Conservation (phyloP, 2,113 vertebrate species). For the Cygnus atratus region DNA sequence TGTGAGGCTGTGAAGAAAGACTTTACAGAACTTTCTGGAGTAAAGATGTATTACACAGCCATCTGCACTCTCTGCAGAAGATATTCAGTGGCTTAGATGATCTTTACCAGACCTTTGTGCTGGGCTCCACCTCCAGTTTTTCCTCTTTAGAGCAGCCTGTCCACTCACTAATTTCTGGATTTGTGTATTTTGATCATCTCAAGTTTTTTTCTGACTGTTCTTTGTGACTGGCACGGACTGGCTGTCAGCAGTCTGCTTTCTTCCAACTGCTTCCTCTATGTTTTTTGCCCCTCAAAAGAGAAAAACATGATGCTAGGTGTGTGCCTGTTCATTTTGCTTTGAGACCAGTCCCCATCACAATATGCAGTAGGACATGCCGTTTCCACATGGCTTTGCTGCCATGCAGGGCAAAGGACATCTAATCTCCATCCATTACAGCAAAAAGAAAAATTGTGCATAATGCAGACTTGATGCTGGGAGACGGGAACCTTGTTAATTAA, state of each 20-base stretch:
- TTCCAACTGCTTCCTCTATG: neutral
- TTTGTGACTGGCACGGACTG: neutral
- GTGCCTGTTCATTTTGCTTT: neutral
- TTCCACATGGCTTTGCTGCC: fast-evolving
- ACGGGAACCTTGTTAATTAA: neutral
- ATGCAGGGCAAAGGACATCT: neutral
- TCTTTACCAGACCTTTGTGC: neutral
- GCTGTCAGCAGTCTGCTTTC: neutral
- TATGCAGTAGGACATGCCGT: neutral
- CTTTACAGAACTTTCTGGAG: neutral
- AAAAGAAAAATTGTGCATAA: neutral
- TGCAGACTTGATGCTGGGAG: neutral
- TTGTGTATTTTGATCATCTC: neutral
- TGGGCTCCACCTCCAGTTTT: neutral
- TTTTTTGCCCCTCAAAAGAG: neutral
- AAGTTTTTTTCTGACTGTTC: neutral
- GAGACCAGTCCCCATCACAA: neutral
- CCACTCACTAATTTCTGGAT: neutral
- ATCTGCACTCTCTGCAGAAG: neutral
- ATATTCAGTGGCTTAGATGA: neutral
- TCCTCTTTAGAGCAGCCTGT: neutral
- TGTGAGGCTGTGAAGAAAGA: neutral
- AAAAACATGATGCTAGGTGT: neutral
- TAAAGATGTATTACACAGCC: neutral
- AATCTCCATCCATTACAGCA: neutral